Percentiles rank a stretch among this genome's conserved stretches.
Evolutionary conservation across 2,888 invertebrate genomes (phyloP).

Genomic region (Dynastes hyllus): DNA sequence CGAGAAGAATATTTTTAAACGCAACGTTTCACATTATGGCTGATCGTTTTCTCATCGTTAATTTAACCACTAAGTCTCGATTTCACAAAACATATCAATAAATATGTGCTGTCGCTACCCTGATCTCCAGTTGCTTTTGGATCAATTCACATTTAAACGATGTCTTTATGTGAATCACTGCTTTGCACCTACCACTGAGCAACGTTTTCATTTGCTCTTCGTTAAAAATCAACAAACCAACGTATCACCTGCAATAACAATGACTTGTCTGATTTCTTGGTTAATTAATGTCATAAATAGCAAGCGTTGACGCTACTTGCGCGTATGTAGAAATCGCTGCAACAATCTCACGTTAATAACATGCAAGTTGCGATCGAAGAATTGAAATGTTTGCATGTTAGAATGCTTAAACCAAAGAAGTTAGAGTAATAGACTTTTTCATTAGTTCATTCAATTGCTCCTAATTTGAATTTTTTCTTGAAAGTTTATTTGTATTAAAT

Average conservation of each 20-base stretch:
- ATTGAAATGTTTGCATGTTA: no score
- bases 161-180: constrained; percentile 8
- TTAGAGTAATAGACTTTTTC: no score
- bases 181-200: not conserved
- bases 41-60: constrained; percentile 12
- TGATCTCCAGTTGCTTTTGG: not conserved
- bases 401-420: no score
- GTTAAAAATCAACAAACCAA: constrained; percentile 20
- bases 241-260: constrained; percentile 30
- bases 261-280: constrained; percentile 21
- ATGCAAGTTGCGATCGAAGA: no score
- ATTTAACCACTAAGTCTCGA: constrained; percentile 13
- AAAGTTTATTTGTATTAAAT: no score
- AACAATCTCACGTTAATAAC: no score
- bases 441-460: no score
- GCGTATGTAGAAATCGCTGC: no score
- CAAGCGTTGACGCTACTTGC: not conserved
- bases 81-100: constrained; percentile 43
- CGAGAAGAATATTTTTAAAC: constrained; percentile 14
- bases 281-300: constrained; percentile 16
- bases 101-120: constrained; percentile 12
- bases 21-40: constrained; percentile 1
- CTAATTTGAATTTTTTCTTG: no score
- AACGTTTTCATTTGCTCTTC: constrained; percentile 5
- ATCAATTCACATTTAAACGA: constrained; percentile 38